A percentile compares a stretch with the other conserved stretches of the same genome.
phyloP scores from a whole-genome alignment of 1,140 invertebrate species.

The Drosophila santomea region DNA sequence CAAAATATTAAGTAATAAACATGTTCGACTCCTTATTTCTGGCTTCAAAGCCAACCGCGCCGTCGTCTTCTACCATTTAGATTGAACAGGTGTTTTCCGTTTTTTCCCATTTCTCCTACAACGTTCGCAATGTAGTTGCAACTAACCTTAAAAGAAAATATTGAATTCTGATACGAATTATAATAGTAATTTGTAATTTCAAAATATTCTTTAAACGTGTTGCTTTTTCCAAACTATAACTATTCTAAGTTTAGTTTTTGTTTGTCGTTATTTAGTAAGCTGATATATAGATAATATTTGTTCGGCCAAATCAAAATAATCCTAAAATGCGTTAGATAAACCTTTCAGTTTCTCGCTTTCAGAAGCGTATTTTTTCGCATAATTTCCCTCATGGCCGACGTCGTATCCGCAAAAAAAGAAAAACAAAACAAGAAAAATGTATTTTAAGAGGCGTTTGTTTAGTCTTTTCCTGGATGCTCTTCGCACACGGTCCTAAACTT shows the following conservation, averaged over 20 bases:
- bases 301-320: too few species aligned
- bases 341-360: background rate
- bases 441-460: background rate
- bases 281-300: too few species aligned
- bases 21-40: slow-evolving; percentile 17
- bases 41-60: slow-evolving; percentile 8
- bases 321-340: too few species aligned
- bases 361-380: background rate
- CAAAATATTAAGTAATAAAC: slow-evolving; percentile 62
- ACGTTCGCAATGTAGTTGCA: too few species aligned
- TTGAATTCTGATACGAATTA: background rate
- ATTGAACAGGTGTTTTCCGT: slow-evolving; percentile 50
- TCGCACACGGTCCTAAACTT: background rate
- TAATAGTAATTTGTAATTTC: too few species aligned
- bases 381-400: slow-evolving; percentile 1
- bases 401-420: background rate
- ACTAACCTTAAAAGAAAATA: background rate
- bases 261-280: too few species aligned
- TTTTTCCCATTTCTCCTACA: background rate
- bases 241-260: too few species aligned
- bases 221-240: too few species aligned
- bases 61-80: background rate
- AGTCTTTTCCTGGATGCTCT: slow-evolving; percentile 1
- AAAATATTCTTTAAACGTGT: too few species aligned
- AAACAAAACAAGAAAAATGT: background rate